phyloP scores from a whole-genome alignment of 1,140 invertebrate genomes.

The Plutomurus gul region DNA sequence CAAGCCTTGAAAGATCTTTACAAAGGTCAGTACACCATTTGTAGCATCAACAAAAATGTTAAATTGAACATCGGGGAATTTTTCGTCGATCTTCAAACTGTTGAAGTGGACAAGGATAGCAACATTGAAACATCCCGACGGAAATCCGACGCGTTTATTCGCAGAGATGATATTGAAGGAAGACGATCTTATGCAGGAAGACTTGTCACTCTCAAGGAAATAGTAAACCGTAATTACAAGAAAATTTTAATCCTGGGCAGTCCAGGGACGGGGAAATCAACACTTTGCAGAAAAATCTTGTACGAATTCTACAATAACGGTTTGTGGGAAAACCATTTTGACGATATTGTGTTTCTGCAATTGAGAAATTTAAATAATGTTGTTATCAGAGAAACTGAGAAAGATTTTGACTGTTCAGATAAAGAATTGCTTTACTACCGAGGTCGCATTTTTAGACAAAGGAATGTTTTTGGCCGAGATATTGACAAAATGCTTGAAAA shows the following conservation, averaged over 20 bases:
- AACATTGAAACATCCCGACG: not conserved
- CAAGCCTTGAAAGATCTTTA: not conserved
- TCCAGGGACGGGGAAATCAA: not conserved
- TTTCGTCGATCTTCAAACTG: not conserved
- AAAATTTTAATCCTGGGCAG: not conserved
- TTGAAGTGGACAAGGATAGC: not conserved
- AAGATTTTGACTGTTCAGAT: not conserved
- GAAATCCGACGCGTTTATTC: not conserved
- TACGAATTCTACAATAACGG: not conserved
- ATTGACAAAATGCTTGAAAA: too few species aligned
- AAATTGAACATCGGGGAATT: not conserved
- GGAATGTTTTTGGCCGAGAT: too few species aligned
- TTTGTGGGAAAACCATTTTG: not conserved
- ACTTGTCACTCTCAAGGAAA: not conserved
- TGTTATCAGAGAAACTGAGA: too few species aligned
- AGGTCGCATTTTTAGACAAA: too few species aligned
- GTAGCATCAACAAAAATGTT: not conserved
- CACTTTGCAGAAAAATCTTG: not conserved
- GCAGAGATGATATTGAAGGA: not conserved
- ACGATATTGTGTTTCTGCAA: not conserved
- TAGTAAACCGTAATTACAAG: not conserved
- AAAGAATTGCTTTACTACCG: too few species aligned
- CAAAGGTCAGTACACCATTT: not conserved
- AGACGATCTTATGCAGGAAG: not conserved
- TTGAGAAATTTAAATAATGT: not conserved